Evolutionary conservation across 2,888 invertebrate genomes (phyloP), one percentile per base, ranked within the genome.

Genomic region (Sphecodes monilicornis): DNA sequence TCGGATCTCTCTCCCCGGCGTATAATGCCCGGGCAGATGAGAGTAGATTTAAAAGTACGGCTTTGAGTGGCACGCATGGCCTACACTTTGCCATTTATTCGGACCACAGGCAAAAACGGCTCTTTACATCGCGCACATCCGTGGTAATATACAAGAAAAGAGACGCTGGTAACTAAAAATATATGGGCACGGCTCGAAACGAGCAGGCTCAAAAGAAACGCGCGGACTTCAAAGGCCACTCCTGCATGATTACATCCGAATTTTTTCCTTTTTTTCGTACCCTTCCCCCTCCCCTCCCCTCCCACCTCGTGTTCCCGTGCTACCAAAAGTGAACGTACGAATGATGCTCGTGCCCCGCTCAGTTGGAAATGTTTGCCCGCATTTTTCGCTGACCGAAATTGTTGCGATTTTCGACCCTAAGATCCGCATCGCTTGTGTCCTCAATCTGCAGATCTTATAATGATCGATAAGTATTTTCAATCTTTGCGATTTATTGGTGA

Each of bases 151-250:
- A 60, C 69, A 78, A 72, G 75, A 73, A 71, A 78, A 64, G 74
- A 81, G 69, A 46, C 46, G 78, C 57, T 32, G 75, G 60, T 83
- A 83, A 86, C 86, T 86, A 86, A 86, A 86, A 86, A 86, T 86
- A 86, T 86, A 86, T 78, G 80, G 54, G 69, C 66, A 66, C 36
- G 64, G 82, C 82, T 85, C 84, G 75, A 73, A 84, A 87, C 64
- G 71, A 75, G 68, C 74, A 26, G 75, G 78, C 60, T 84, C 80
- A 87, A 87, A 60, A 86, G 86, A 86, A 82, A 84, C 50, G 36
- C 64, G 60, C 69, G 74, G 76, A 78, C 81, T 82, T 80, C 78
- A 84, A 84, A 87, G 84, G 76, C 68, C 71, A 83, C 78, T 72
- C 71, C 43, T 70, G 70, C 77, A 77, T 77, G 70, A 74, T 77